Evolutionary conservation across 2,113 vertebrate genomes (phyloP).

Genomic region (Chroicocephalus ridibundus): DNA sequence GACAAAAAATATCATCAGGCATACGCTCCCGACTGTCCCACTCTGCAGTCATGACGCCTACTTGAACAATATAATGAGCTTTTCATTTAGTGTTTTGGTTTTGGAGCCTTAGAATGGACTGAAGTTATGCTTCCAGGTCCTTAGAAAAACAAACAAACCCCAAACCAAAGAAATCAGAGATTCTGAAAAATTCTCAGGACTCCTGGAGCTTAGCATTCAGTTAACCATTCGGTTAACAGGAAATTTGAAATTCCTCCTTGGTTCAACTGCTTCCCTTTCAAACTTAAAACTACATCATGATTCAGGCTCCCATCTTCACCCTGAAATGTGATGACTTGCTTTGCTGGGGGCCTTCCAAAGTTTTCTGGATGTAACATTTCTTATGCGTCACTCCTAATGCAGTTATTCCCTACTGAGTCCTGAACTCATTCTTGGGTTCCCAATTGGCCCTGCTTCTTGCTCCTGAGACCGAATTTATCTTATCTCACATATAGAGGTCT

Average conservation of each 20-base stretch:
- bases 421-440: not conserved
- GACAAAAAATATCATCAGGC: not conserved
- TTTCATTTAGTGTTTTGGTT: not conserved
- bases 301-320: not conserved
- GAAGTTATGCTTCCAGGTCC: not conserved
- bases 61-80: not conserved
- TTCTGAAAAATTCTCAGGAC: not conserved
- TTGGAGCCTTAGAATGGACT: not conserved
- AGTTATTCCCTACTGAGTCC: not conserved
- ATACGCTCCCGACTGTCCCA: not conserved
- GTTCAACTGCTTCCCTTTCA: not conserved
- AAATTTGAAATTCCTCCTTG: conserved; percentile 18
- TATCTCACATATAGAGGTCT: not conserved
- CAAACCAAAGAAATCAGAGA: not conserved
- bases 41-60: not conserved
- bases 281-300: not conserved
- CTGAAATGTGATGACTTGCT: not conserved
- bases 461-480: not conserved
- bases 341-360: not conserved
- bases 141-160: not conserved
- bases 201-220: not conserved
- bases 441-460: not conserved
- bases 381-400: not conserved
- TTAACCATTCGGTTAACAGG: not conserved
- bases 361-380: not conserved